Base-by-base conservation (phyloP, 2,797 vertebrate species). In the Apogon talboti region DNA sequence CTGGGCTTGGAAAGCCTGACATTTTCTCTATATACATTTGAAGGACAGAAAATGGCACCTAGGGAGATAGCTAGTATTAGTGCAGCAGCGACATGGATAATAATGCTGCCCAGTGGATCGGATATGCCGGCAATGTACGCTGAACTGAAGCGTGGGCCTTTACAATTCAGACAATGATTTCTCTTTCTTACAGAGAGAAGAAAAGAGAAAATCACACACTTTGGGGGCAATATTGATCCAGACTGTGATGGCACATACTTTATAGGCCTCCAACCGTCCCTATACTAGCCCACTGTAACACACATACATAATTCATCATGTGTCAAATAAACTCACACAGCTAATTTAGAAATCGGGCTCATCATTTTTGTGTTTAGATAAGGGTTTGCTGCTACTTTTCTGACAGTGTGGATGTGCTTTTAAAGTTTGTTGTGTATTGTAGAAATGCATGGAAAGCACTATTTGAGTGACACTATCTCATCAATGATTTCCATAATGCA, bases 401-500 rank as follows among this genome's bases (percentile, higher is more conserved):
- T 78, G 78, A 74, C 67, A 67, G 78, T 56, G 14, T 40, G 41
- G 69, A 63, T 74, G 41, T 74, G 82, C 70, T 78, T 85, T 84
- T 85, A 82, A 84, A 86, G 66, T 89, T 85, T 86, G 84, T 88
- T 83, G 72, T 79, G 69, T 80, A 62, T 63, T 74, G 73, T 74
- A 73, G 63, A 86, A 81, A 89, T 68, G 81, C 82, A 83, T 90
- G 82, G 85, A 86, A 46, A 91, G 87, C 66, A 83, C 71, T 72
- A 75, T 87, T 66, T 90, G 88, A 92, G 79, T 90, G 89, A 91
- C 90, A 83, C 84, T 89, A 91, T 90, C 89, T 85, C 86, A 78
- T 87, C 89, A 88, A 6, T 61, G 79, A 92, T 92, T 92, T 92
- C 90, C 88, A 92, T 90, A 89, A 89, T 87, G 89, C 86, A 91